These are phyloP conservation scores for Bombycilla garrulus DNA, from an alignment of 2,113 vertebrate genomes.

Conservation along the genomic window DNA sequence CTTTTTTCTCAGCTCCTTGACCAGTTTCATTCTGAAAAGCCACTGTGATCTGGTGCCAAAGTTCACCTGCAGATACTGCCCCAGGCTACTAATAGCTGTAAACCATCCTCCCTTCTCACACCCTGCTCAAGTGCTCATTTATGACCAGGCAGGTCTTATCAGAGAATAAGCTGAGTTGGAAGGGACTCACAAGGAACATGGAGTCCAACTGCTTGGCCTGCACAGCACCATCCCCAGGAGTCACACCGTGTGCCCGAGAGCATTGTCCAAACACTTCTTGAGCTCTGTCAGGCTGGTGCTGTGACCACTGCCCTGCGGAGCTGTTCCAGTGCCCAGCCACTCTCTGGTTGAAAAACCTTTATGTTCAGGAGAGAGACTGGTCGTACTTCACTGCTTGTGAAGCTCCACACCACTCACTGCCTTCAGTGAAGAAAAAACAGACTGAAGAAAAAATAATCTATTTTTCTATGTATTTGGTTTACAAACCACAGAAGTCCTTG, in stretches of 20 bases:
- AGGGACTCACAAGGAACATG: not conserved
- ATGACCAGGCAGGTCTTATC: not conserved
- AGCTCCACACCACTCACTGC: not conserved
- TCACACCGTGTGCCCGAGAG: rapidly evolving
- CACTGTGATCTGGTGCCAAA: not conserved
- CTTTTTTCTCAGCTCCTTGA: not conserved
- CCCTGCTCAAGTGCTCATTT: not conserved
- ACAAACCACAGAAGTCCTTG: not conserved
- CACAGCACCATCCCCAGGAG: not conserved
- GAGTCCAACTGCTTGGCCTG: not conserved
- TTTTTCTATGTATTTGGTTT: not conserved
- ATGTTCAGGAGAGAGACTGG: not conserved
- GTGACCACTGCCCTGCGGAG: not conserved
- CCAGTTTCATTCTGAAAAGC: not conserved
- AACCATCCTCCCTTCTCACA: not conserved
- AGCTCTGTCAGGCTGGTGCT: not conserved
- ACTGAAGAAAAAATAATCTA: not conserved
- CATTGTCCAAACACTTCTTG: not conserved
- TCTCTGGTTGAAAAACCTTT: not conserved
- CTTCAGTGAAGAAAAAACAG: not conserved
- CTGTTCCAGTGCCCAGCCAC: not conserved
- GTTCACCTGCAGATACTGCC: not conserved
- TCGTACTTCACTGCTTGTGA: not conserved
- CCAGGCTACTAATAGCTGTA: not conserved
- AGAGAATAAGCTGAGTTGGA: not conserved